phyloP scores from a whole-genome alignment of 2,113 vertebrate species.

The Tamias sibiricus region DNA sequence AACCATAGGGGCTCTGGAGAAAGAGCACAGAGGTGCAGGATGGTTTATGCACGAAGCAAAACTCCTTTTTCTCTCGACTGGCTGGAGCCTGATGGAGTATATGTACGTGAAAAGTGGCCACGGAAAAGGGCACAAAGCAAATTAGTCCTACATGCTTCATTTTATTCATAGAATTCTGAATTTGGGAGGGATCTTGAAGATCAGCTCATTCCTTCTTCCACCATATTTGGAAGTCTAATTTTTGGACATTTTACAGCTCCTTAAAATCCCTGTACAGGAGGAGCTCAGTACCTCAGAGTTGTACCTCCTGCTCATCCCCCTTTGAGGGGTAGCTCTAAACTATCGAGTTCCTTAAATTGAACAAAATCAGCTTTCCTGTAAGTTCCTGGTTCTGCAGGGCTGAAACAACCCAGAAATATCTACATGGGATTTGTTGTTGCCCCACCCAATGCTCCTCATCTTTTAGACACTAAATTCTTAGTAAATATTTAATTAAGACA shows the following conservation, averaged over 20 bases:
- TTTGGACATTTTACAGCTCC: not conserved
- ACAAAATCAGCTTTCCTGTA: not conserved
- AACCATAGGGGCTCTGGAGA: not conserved
- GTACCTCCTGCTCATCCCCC: accelerated
- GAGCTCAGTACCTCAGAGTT: not conserved
- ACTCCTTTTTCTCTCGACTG: not conserved
- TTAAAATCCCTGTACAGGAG: not conserved
- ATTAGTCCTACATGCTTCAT: not conserved
- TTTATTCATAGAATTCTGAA: not conserved
- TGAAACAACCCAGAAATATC: not conserved
- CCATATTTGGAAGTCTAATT: not conserved
- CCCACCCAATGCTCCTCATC: not conserved
- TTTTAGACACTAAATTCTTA: not conserved
- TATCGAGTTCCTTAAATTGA: not conserved
- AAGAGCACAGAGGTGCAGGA: not conserved
- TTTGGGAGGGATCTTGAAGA: not conserved
- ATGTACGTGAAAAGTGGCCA: not conserved
- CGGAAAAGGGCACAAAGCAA: not conserved
- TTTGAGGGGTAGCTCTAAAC: not conserved
- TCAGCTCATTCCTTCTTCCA: not conserved
- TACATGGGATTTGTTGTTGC: not conserved
- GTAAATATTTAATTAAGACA: not conserved
- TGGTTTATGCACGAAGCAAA: not conserved
- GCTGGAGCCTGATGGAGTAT: not conserved
- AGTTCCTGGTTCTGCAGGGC: not conserved